Percentiles rank a stretch among this genome's conserved stretches.
phyloP scores from a whole-genome alignment of 2,888 invertebrate species.

The Erpobdella octoculata region DNA sequence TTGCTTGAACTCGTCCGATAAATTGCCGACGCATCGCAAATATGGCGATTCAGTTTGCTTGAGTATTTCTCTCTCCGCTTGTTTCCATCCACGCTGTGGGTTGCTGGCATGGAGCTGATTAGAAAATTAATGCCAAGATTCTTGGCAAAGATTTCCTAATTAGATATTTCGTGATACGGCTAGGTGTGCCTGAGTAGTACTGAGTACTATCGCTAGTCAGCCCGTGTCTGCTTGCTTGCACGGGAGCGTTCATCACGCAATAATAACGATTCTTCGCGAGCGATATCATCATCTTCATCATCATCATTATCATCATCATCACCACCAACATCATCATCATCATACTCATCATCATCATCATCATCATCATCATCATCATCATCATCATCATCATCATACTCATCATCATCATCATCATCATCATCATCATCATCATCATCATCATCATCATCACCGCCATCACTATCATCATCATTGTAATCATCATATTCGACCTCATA shows the following conservation, averaged over 20 bases:
- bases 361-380: conserved; percentile 2
- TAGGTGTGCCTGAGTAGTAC: neutral
- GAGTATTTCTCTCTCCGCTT: neutral
- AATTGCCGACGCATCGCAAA: no score
- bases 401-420: conserved; percentile 41
- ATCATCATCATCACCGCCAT: neutral
- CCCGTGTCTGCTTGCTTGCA: no score
- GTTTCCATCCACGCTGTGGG: neutral
- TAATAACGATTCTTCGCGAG: neutral
- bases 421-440: conserved; percentile 38
- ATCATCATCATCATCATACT: conserved; percentile 13
- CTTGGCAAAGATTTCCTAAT: conserved; percentile 12
- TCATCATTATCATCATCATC: neutral
- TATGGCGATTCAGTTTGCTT: no score
- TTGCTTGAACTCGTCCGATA: no score
- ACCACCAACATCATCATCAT: neutral
- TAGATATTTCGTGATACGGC: neutral
- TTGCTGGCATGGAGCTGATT: neutral
- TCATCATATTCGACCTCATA: no score
- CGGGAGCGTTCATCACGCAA: no score
- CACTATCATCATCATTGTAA: neutral
- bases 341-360: neutral
- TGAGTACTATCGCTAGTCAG: neutral
- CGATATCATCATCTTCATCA: neutral
- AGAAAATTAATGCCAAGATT: conserved; percentile 2